Conservation (phyloP, 2,888 invertebrate genomes). For the Phyllotreta striolata region DNA sequence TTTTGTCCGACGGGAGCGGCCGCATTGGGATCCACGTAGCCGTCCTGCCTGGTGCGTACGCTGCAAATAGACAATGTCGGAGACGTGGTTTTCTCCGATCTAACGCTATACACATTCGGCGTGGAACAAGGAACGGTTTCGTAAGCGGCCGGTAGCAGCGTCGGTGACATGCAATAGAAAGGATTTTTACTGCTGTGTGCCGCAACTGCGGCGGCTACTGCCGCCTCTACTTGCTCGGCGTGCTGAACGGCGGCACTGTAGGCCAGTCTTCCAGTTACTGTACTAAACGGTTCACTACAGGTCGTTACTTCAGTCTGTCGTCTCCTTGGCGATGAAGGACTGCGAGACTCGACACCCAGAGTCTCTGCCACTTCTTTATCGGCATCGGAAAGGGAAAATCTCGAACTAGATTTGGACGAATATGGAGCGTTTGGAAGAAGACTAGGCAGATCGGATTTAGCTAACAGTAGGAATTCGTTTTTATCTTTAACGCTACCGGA, state of each 20-base stretch:
- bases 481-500: slow-evolving; percentile 71
- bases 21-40: slow-evolving; percentile 63
- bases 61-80: slow-evolving; percentile 71
- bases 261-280: slow-evolving; percentile 70
- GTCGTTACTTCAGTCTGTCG: slow-evolving; percentile 66
- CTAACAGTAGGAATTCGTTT: slow-evolving; percentile 67
- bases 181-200: slow-evolving; percentile 58
- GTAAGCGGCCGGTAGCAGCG: slow-evolving; percentile 63
- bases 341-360: slow-evolving; percentile 62
- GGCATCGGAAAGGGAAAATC: slow-evolving; percentile 70
- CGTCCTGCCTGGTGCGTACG: slow-evolving; percentile 71
- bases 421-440: slow-evolving; percentile 55
- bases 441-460: slow-evolving; percentile 61
- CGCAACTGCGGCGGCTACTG: slow-evolving; percentile 47
- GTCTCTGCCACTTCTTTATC: slow-evolving; percentile 73
- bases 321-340: slow-evolving; percentile 67
- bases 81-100: slow-evolving; percentile 67
- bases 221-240: slow-evolving; percentile 65
- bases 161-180: slow-evolving; percentile 59
- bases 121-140: slow-evolving; percentile 63
- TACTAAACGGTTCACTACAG: slow-evolving; percentile 70
- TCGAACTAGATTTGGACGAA: slow-evolving; percentile 65
- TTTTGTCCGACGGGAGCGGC: slow-evolving; percentile 36
- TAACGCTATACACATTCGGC: slow-evolving; percentile 62
- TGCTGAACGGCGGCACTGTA: slow-evolving; percentile 74